Evolutionary conservation across 1,140 invertebrate species (phyloP).

Genomic region (Drosophila kanapiae): DNA sequence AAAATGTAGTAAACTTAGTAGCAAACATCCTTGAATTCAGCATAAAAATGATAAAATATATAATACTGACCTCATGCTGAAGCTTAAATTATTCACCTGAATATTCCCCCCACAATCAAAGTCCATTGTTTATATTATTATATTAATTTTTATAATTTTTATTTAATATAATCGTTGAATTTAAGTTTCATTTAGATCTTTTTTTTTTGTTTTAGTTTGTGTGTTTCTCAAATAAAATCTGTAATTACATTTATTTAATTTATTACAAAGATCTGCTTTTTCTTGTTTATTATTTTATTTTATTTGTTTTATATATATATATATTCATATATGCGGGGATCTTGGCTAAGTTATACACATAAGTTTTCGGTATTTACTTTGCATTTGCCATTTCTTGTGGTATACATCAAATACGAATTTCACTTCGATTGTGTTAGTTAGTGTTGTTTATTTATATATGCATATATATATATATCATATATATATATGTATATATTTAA

Average conservation of each 20-base stretch:
- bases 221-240: conserved; percentile 56
- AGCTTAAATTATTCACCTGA: no score
- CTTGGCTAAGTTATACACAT: conserved; percentile 69
- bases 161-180: conserved; percentile 79
- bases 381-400: conserved; percentile 23
- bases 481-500: conserved; percentile 33
- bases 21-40: no score
- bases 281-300: conserved; percentile 2
- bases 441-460: conserved; percentile 25
- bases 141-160: conserved; percentile 74
- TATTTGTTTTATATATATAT: conserved; percentile 21
- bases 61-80: no score
- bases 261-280: conserved; percentile 57
- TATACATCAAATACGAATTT: conserved; percentile 75
- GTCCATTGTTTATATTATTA: background rate
- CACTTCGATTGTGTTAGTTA: conserved; percentile 39
- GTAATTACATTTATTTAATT: conserved; percentile 61
- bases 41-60: no score
- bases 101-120: background rate
- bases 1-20: no score
- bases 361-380: conserved; percentile 35
- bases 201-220: conserved; percentile 26
- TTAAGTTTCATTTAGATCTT: conserved; percentile 57
- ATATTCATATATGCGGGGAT: conserved; percentile 30
- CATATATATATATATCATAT: conserved; percentile 36